phyloP scores from a whole-genome alignment of 2,113 vertebrate species.

The Ochotona princeps region DNA sequence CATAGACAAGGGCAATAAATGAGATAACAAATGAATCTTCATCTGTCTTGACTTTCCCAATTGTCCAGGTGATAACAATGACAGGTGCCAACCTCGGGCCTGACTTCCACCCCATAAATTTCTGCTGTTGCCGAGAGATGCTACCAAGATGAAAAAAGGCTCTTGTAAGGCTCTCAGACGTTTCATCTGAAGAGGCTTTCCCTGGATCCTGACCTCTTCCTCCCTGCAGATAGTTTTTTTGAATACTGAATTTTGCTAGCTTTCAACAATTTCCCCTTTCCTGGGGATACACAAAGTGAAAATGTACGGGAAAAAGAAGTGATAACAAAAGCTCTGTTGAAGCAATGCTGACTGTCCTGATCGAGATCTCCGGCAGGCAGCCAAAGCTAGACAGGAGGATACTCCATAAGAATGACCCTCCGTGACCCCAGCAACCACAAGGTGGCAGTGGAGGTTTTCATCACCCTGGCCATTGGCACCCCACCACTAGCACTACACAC shows the following conservation, averaged over 20 bases:
- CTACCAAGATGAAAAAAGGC: not conserved
- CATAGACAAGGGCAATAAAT: slow-evolving; percentile 71
- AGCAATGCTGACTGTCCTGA: not conserved
- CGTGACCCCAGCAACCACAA: slow-evolving; percentile 70
- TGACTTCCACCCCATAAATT: slow-evolving; percentile 29
- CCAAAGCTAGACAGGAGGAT: not conserved
- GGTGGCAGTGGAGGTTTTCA: slow-evolving; percentile 72
- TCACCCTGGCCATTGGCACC: not conserved
- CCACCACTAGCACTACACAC: too few relatives aligned
- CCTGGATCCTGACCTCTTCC: slow-evolving; percentile 22
- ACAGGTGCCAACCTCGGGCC: slow-evolving; percentile 49
- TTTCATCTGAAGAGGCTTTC: not conserved
- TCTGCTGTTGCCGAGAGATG: not conserved
- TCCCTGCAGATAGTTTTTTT: slow-evolving; percentile 15
- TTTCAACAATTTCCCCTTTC: not conserved
- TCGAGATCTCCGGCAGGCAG: not conserved
- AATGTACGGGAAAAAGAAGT: slow-evolving; percentile 46
- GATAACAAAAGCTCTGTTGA: not conserved
- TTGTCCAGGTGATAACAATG: slow-evolving; percentile 58
- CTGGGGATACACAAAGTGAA: slow-evolving; percentile 32
- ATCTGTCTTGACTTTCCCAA: slow-evolving; percentile 50
- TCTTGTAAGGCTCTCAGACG: not conserved
- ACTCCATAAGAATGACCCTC: not conserved
- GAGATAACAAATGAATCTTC: slow-evolving; percentile 68
- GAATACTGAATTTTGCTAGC: not conserved